Conservation (phyloP, 2,113 vertebrate species). For the Nerophis lumbriciformis region DNA sequence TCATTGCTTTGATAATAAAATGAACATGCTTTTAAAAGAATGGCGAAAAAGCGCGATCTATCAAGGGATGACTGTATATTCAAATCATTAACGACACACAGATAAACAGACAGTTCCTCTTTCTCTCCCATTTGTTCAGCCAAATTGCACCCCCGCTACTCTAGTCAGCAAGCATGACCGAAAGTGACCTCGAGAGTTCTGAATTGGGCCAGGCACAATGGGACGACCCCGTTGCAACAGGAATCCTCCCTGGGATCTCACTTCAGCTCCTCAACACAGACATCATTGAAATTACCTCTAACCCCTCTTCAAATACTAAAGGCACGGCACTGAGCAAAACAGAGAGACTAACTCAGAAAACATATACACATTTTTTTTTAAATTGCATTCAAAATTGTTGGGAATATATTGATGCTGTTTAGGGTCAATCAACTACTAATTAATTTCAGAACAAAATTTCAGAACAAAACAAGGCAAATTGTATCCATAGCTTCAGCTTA, state of each 20-base stretch:
- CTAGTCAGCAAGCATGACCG: conserved; percentile 49
- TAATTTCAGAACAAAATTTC: background rate
- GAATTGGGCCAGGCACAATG: conserved; percentile 31
- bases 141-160: conserved; percentile 21
- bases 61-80: background rate
- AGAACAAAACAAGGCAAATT: background rate
- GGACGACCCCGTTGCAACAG: conserved; percentile 17
- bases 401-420: conserved; percentile 4
- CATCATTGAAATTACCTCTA: conserved; percentile 55
- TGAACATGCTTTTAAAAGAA: too few species aligned
- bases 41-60: too few species aligned
- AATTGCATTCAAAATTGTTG: background rate
- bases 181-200: conserved; percentile 38
- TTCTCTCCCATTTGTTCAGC: background rate
- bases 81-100: background rate
- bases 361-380: background rate
- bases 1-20: too few species aligned
- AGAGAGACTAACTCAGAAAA: background rate
- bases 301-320: conserved; percentile 43
- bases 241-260: conserved; percentile 42
- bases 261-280: conserved; percentile 37
- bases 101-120: background rate
- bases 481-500: too few species aligned
- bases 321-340: conserved; percentile 12
- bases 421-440: background rate